phyloP scores from a whole-genome alignment of 2,888 invertebrate species.

The Amphipyra tragopoginis region DNA sequence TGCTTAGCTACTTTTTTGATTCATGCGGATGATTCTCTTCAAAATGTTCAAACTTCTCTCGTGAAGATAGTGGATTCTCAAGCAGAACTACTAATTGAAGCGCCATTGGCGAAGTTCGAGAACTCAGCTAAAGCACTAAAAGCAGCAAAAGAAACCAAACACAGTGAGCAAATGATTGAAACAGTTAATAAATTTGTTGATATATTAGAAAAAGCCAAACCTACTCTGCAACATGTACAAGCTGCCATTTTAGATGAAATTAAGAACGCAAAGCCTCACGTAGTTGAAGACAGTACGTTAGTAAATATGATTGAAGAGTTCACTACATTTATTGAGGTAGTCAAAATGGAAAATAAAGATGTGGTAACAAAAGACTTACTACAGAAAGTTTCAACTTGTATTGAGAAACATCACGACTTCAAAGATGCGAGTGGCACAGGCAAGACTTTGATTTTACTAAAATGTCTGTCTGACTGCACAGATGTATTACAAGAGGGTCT shows the following conservation, averaged over 20 bases:
- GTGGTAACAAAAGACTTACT: slow-evolving; percentile 57
- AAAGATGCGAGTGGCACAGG: slow-evolving; percentile 74
- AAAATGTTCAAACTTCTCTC: slow-evolving; percentile 68
- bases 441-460: slow-evolving; percentile 75
- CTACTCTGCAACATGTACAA: slow-evolving; percentile 60
- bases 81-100: slow-evolving; percentile 69
- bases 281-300: slow-evolving; percentile 56
- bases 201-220: slow-evolving; percentile 61
- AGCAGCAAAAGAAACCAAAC: slow-evolving; percentile 45
- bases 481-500: slow-evolving; percentile 69
- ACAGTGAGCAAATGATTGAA: slow-evolving; percentile 36
- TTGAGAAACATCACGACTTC: slow-evolving; percentile 74
- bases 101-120: slow-evolving; percentile 68
- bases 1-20: slow-evolving; percentile 69
- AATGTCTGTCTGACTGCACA: slow-evolving; percentile 79
- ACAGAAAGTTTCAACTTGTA: slow-evolving; percentile 64
- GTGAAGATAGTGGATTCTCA: slow-evolving; percentile 73
- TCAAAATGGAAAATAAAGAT: slow-evolving; percentile 50
- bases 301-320: slow-evolving; percentile 66
- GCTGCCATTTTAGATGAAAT: slow-evolving; percentile 66
- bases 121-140: slow-evolving; percentile 52
- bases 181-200: slow-evolving; percentile 52
- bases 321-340: slow-evolving; percentile 57
- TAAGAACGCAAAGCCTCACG: slow-evolving; percentile 35
- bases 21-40: slow-evolving; percentile 71